Base-by-base conservation (phyloP, 2,888 invertebrate genomes). In the Idaea aversata region DNA sequence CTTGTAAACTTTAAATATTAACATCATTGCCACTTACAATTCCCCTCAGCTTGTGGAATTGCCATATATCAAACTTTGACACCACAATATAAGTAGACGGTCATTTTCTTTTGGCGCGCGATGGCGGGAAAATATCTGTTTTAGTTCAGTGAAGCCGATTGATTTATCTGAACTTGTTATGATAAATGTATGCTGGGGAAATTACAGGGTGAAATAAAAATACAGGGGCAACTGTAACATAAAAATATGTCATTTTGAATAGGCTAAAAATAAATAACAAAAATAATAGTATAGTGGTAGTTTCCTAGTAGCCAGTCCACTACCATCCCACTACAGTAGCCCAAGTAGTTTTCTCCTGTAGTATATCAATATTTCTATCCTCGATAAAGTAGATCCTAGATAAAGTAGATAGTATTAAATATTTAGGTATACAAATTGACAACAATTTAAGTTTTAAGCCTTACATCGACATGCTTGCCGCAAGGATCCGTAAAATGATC, bases 371-470 rank as follows among this genome's bases (percentile, higher is more conserved):
- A n/a, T n/a, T n/a, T n/a, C n/a, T n/a, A n/a, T n/a, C n/a, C n/a
- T n/a, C n/a, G n/a, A n/a, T n/a, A n/a, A n/a, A n/a, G n/a, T n/a
- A n/a, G n/a, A n/a, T n/a, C n/a, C 16, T 59, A 1, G 25, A 59
- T 3, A 59, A 59, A 59, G 59, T 59, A 5, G 5, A 15, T 25
- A 4, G 7, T 13, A 15, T 25, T 7, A 59, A 59, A 59, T 59
- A 59, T 59, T 15, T 59, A n/a, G 59, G 59, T 34, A 34, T 59
- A 10, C 16, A 25, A 7, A 59, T 59, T 59, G 59, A 59, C 13
- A 25, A 59, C 4, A 15, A 5, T 5, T 7, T 59, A 4, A 25
- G 25, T 5, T 59, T 16, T 10, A 25, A 59, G 4, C 59, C 59
- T 6, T 34, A 59, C 13, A 13, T 59, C 5, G 59, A 59, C 10